These are phyloP conservation scores for Bergia puertoricense DNA, from an alignment of 92 coral and sea anemone genomes.

Conservation along the genomic window DNA sequence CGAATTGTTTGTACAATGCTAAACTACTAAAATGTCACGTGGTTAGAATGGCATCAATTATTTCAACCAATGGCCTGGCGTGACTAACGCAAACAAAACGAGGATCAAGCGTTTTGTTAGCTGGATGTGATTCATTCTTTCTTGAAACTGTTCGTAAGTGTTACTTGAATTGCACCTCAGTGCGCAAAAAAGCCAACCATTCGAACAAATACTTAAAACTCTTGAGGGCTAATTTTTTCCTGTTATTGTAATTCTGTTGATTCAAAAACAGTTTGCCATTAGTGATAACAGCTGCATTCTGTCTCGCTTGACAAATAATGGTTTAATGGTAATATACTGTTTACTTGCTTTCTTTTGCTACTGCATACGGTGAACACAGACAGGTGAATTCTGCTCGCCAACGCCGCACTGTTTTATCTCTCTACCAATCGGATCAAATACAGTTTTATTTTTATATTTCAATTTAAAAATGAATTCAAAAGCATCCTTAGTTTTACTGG, in stretches of 20 bases:
- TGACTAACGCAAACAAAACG: background rate
- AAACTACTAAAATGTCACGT: constrained; percentile 28
- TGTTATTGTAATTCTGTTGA: background rate
- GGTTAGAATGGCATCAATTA: background rate
- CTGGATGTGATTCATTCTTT: background rate
- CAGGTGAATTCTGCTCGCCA: background rate
- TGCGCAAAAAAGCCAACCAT: background rate
- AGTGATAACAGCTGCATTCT: background rate
- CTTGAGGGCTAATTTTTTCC: background rate
- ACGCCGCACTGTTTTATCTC: background rate
- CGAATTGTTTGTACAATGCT: background rate
- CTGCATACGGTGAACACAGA: background rate
- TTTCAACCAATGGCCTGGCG: constrained; percentile 10
- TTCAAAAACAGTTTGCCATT: background rate
- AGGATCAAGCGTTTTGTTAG: background rate
- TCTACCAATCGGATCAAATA: background rate
- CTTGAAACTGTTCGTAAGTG: background rate
- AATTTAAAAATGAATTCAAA: no score
- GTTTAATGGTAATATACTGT: background rate
- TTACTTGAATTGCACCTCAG: background rate
- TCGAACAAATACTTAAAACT: background rate
- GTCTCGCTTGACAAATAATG: background rate
- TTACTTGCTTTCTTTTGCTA: background rate
- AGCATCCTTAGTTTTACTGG: background rate
- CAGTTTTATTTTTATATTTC: background rate